phyloP scores from a whole-genome alignment of 2,797 vertebrate genomes.

The Lepus oiostolus region DNA sequence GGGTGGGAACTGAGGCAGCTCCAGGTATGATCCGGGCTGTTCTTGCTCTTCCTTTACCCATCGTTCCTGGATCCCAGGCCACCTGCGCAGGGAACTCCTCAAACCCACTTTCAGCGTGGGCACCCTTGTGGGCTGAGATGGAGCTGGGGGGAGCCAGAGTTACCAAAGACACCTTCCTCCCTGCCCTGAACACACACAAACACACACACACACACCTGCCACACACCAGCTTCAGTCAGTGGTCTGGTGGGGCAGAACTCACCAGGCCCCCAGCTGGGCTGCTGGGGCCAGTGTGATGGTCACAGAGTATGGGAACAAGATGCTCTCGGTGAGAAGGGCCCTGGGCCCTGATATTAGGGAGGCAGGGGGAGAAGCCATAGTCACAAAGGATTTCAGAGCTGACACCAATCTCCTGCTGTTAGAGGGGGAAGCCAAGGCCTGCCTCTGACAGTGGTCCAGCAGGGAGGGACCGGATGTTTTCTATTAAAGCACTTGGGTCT shows the following conservation, averaged over 20 bases:
- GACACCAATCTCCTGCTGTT: background rate
- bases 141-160: background rate
- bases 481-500: background rate
- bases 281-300: background rate
- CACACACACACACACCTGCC: background rate
- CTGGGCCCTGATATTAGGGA: background rate
- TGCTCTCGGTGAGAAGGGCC: background rate
- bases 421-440: background rate
- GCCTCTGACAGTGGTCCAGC: background rate
- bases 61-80: background rate
- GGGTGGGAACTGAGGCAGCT: background rate
- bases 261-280: background rate
- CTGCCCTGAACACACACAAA: too few relatives aligned
- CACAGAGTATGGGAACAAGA: too few relatives aligned
- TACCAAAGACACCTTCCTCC: background rate
- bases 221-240: background rate
- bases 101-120: background rate
- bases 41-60: background rate
- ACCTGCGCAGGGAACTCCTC: background rate
- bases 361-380: background rate
- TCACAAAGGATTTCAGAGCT: background rate
- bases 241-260: background rate
- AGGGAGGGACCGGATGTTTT: background rate
- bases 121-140: background rate
- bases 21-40: background rate